Evolutionary conservation across 2,113 vertebrate genomes (phyloP), one percentile per base, ranked within the genome.

Genomic region (Oceanites oceanicus): DNA sequence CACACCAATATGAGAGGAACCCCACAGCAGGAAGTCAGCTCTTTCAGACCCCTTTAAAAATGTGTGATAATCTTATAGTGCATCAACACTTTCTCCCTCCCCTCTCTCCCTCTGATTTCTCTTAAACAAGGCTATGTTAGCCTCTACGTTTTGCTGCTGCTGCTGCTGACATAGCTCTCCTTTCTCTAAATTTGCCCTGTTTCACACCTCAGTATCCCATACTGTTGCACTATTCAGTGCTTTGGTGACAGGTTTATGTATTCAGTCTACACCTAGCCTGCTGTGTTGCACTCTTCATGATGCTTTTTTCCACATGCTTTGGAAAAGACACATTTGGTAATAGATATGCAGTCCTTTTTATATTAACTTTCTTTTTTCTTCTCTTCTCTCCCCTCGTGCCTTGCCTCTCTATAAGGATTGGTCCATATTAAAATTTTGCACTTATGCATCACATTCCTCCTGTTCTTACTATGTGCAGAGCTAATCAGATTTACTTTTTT

Each of bases 61-160:
- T 91, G 93, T 96, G 95, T 72, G 87, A 96, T 96, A 96, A 96
- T 95, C 86, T 96, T 96, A 88, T 52, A 88, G 85, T 56, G 63
- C 86, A 91, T 34, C 83, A 77, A 97, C 96, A 97, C 96, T 96
- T 96, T 97, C 95, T 96, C 96, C 76, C 77, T 91, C 91, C 91
- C n/a, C 78, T 93, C 82, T 78, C 80, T 82, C 93, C 49, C 94
- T 94, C 94, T 95, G 92, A 97, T 97, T 97, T 92, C 85, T 92
- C 88, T 67, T 93, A 94, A 94, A 91, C 75, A 94, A 95, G 90
- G 56, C 61, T 66, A 16, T 77, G 76, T 71, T 86, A 93, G 85
- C 75, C 86, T 92, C 90, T 86, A 80, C 2, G 1, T 74, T 86
- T 90, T 70, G 73, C 11, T 88, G 80, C 65, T 77, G 78, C 85